Conservation (phyloP, 2,797 vertebrate species). For the Danio albolineatus region DNA sequence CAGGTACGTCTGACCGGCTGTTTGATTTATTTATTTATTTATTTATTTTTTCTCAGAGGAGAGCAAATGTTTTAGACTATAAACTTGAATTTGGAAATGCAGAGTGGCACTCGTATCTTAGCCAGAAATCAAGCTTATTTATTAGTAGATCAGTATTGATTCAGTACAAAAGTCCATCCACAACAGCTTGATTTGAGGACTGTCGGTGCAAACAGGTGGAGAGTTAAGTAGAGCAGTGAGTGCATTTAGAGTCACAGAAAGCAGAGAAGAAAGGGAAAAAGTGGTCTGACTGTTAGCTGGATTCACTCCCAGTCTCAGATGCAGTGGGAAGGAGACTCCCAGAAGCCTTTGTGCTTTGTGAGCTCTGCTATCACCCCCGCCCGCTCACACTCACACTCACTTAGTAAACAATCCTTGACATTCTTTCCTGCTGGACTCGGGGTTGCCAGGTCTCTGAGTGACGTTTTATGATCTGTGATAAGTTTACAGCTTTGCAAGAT, state of each 20-base stretch:
- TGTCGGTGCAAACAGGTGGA: conserved; percentile 27
- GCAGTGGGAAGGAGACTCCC: conserved; percentile 48
- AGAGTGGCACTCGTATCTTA: too few relatives aligned
- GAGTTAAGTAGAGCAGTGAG: conserved; percentile 21
- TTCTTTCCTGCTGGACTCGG: conserved; percentile 50
- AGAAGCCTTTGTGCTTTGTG: conserved; percentile 54
- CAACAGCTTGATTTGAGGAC: conserved; percentile 3
- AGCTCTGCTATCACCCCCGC: conserved; percentile 29
- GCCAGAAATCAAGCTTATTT: not conserved
- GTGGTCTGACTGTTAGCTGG: conserved; percentile 47
- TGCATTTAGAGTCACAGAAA: conserved; percentile 26
- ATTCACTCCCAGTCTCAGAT: conserved; percentile 39
- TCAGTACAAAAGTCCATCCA: not conserved
- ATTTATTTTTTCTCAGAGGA: not conserved
- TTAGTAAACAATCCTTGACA: conserved; percentile 60
- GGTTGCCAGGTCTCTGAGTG: conserved; percentile 54
- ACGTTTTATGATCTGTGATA: conserved; percentile 49
- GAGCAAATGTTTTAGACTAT: not conserved
- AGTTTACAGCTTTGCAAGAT: conserved; percentile 6
- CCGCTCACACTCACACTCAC: conserved; percentile 42
- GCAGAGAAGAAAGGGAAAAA: conserved; percentile 11
- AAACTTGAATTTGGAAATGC: not conserved
- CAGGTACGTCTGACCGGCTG: conserved; percentile 75
- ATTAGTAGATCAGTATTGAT: not conserved
- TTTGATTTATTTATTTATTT: too few relatives aligned